These are phyloP conservation scores for Epizoanthus scotinus DNA, from an alignment of 92 coral and sea anemone genomes.

Conservation along the genomic window DNA sequence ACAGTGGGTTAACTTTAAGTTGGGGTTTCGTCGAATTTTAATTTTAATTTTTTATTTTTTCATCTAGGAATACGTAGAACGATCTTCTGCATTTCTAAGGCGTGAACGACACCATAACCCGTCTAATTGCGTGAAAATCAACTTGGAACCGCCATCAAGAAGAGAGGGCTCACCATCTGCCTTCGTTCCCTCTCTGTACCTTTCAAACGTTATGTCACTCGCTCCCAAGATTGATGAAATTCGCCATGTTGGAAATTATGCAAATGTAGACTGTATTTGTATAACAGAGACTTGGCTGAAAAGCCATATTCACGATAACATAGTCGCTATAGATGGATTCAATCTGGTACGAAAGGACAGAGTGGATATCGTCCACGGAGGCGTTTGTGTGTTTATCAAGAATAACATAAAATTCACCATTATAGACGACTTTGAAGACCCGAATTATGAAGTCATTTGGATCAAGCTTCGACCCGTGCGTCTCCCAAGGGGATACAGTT, in stretches of 20 bases:
- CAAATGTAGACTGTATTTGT: constrained; percentile 47
- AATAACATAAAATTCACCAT: too few species aligned
- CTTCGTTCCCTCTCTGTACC: constrained; percentile 17
- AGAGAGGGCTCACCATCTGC: constrained; percentile 42
- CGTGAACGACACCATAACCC: constrained; percentile 32
- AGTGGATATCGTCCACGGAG: constrained; percentile 35
- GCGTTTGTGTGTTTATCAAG: background rate
- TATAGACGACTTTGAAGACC: too few species aligned
- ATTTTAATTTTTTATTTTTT: too few species aligned
- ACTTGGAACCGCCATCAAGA: constrained; percentile 24
- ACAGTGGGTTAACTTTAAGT: too few species aligned
- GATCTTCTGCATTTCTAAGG: too few species aligned
- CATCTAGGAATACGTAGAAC: too few species aligned
- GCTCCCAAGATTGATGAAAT: constrained; percentile 48
- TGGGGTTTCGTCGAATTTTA: too few species aligned
- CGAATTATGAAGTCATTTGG: constrained; percentile 32
- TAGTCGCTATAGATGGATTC: background rate
- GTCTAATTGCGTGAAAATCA: constrained; percentile 33
- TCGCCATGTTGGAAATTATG: constrained; percentile 43
- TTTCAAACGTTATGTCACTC: constrained; percentile 51
- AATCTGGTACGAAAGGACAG: constrained; percentile 31
- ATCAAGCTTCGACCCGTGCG: constrained; percentile 39
- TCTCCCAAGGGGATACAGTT: constrained; percentile 54
- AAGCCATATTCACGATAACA: constrained; percentile 21
- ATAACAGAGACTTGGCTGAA: constrained; percentile 52